Evolutionary conservation across 2,113 vertebrate species (phyloP).

Genomic region (Conger conger): DNA sequence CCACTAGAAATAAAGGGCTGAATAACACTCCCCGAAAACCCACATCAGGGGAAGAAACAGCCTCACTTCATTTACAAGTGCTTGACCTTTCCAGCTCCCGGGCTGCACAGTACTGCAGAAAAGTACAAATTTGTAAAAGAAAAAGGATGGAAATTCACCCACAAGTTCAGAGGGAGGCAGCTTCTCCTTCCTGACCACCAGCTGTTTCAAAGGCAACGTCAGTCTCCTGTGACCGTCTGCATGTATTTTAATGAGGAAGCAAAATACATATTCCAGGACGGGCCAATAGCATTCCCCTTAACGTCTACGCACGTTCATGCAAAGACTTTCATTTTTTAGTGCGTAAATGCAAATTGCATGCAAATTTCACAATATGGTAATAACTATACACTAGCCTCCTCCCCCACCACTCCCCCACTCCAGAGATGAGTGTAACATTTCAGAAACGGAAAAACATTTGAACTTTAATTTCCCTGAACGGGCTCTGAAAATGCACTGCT

Average conservation of each 20-base stretch:
- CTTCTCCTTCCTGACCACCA: neutral
- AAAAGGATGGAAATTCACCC: conserved; percentile 16
- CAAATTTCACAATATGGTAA: conserved; percentile 39
- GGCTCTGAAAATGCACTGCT: neutral
- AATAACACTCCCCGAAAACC: conserved; percentile 3
- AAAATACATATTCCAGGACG: neutral
- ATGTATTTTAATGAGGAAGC: conserved; percentile 30
- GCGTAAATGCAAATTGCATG: conserved; percentile 52
- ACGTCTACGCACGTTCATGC: conserved; percentile 27
- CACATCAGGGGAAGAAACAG: neutral
- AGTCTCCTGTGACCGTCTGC: neutral
- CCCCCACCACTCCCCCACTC: neutral
- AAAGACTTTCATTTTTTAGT: conserved; percentile 11
- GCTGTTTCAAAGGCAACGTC: neutral
- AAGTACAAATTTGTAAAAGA: conserved; percentile 20
- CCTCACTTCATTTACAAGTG: neutral
- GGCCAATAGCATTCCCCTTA: conserved; percentile 33
- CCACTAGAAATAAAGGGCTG: conserved; percentile 4
- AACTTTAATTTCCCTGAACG: neutral
- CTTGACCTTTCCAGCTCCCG: conserved; percentile 31
- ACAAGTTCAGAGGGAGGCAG: conserved; percentile 10
- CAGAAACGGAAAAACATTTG: neutral
- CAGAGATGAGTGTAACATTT: neutral
- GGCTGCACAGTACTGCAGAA: neutral
- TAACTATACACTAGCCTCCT: neutral